Percentiles rank a stretch among this genome's conserved stretches.
These are phyloP conservation scores for Bombyx huttoni DNA, from an alignment of 2,888 invertebrate genomes.

Conservation along the genomic window DNA sequence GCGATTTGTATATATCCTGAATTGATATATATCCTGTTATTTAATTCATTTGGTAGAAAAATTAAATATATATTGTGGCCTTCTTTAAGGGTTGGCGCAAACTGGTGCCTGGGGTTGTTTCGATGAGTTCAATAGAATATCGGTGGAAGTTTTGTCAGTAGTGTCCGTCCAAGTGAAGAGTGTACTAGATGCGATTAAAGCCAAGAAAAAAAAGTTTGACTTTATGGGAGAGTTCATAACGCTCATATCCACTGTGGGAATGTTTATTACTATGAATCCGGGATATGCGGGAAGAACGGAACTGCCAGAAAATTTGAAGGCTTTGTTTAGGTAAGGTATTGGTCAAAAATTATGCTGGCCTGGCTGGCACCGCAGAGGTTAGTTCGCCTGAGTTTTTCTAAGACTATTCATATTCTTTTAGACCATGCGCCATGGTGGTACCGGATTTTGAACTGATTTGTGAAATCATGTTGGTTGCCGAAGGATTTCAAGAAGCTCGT, in stretches of 20 bases:
- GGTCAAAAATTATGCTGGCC: not conserved
- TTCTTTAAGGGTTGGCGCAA: slow-evolving; percentile 80
- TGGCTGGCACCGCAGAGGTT: not conserved
- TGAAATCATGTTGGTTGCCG: slow-evolving; percentile 97
- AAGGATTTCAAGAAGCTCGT: slow-evolving; percentile 94
- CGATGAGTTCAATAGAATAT: slow-evolving; percentile 96
- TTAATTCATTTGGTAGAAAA: no score
- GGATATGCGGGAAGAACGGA: slow-evolving; percentile 95
- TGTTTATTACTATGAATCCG: slow-evolving; percentile 98
- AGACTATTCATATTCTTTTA: slow-evolving; percentile 23
- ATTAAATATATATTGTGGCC: not conserved
- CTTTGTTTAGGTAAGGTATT: slow-evolving; percentile 68
- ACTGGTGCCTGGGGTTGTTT: slow-evolving; percentile 98
- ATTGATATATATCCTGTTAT: no score
- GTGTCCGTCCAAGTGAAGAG: slow-evolving; percentile 94
- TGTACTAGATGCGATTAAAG: slow-evolving; percentile 89
- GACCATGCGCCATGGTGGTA: slow-evolving; percentile 98
- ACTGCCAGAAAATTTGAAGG: slow-evolving; percentile 85
- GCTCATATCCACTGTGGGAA: slow-evolving; percentile 84
- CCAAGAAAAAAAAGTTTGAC: slow-evolving; percentile 82
- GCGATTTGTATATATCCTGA: no score
- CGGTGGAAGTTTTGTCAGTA: slow-evolving; percentile 94
- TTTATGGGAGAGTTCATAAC: slow-evolving; percentile 88
- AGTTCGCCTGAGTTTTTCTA: not conserved
- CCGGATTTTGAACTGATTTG: slow-evolving; percentile 96